A percentile compares a stretch with the other conserved stretches of the same genome.
phyloP scores from a whole-genome alignment of 2,113 vertebrate species.

The Caloenas nicobarica region DNA sequence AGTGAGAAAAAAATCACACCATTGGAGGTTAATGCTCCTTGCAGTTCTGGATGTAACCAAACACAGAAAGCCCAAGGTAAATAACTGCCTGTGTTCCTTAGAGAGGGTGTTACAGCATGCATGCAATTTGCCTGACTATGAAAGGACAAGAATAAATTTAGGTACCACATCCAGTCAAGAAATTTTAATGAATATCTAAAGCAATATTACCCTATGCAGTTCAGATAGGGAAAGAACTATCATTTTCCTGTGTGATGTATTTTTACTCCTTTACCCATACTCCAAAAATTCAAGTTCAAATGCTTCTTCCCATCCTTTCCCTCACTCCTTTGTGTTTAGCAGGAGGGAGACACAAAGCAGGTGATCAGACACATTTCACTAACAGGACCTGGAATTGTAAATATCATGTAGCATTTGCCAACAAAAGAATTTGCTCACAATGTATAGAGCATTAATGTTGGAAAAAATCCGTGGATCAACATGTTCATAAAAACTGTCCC shows the following conservation, averaged over 20 bases:
- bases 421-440: background rate
- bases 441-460: background rate
- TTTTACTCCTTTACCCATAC: background rate
- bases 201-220: background rate
- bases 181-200: background rate
- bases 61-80: background rate
- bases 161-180: background rate
- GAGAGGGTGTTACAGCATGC: rapidly evolving
- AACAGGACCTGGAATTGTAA: background rate
- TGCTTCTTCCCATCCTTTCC: background rate
- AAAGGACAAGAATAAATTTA: background rate
- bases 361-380: background rate
- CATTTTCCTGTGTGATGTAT: background rate
- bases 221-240: background rate
- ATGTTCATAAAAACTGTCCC: background rate
- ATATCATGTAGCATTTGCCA: background rate
- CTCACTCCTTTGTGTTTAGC: background rate
- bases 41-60: background rate
- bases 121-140: background rate
- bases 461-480: background rate
- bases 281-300: background rate
- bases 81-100: background rate
- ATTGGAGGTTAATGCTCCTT: background rate
- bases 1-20: background rate
- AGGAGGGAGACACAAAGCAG: background rate